Conservation (phyloP, 2,797 vertebrate genomes). For the Paratrypauchen microcephalus region DNA sequence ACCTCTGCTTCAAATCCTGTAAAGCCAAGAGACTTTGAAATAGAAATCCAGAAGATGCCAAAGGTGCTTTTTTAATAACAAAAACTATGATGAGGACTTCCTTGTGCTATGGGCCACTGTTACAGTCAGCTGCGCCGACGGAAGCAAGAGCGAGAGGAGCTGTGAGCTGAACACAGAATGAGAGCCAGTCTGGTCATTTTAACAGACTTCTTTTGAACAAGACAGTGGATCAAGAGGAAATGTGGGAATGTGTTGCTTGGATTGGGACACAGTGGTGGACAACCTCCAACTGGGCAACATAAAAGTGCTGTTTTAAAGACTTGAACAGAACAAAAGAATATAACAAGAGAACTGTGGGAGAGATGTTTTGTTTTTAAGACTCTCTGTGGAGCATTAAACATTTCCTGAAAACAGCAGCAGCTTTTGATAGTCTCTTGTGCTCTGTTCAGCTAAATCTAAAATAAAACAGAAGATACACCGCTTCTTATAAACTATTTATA, state of each 20-base stretch:
- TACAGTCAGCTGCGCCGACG: conserved; percentile 63
- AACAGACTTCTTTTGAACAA: conserved; percentile 67
- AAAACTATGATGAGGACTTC: conserved; percentile 78
- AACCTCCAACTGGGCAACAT: conserved; percentile 39
- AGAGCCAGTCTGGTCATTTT: conserved; percentile 71
- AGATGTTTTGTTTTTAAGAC: conserved; percentile 37
- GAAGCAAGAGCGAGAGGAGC: conserved; percentile 46
- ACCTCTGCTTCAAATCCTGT: conserved; percentile 50
- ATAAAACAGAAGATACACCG: conserved; percentile 51
- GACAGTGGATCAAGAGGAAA: conserved; percentile 51
- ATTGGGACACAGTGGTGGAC: conserved; percentile 33
- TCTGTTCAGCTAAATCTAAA: conserved; percentile 61
- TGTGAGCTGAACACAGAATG: conserved; percentile 76
- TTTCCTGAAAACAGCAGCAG: conserved; percentile 37
- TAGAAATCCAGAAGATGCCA: conserved; percentile 69
- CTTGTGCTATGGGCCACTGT: conserved; percentile 74
- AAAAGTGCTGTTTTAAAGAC: conserved; percentile 43
- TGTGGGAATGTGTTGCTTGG: conserved; percentile 38
- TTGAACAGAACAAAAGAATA: conserved; percentile 38
- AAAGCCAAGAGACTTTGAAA: conserved; percentile 74
- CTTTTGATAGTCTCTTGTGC: conserved; percentile 35
- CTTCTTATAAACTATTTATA: conserved; percentile 81
- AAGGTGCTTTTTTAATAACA: conserved; percentile 85
- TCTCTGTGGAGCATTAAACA: conserved; percentile 40
- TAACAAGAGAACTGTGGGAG: conserved; percentile 21